These are phyloP conservation scores for Odobenus rosmarus DNA, from an alignment of 2,113 vertebrate genomes.

Conservation along the genomic window DNA sequence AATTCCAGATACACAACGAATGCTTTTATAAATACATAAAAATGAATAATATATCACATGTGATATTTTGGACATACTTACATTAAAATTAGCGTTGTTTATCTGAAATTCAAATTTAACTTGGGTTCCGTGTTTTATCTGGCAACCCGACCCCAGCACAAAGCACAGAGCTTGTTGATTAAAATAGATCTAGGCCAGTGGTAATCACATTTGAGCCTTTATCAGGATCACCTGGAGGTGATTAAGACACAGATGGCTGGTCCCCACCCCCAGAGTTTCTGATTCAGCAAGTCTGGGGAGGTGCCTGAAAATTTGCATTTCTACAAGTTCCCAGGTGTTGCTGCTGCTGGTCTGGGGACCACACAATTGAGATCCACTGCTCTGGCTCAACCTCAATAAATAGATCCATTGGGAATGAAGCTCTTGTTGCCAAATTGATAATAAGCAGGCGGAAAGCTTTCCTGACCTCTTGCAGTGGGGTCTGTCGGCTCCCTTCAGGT, in stretches of 20 bases:
- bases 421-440: not conserved
- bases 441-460: not conserved
- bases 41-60: not conserved
- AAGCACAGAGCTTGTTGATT: constrained; percentile 11
- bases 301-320: constrained; percentile 37
- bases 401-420: not conserved
- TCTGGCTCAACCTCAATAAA: not conserved
- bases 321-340: not conserved
- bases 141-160: not conserved
- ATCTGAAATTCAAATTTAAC: constrained; percentile 52
- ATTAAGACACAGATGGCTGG: not conserved
- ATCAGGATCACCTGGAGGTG: constrained; percentile 54
- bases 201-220: not conserved
- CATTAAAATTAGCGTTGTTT: constrained; percentile 18
- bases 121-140: not conserved
- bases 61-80: constrained; percentile 36
- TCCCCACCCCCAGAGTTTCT: constrained; percentile 25
- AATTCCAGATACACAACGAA: constrained; percentile 1
- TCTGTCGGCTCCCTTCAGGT: not conserved
- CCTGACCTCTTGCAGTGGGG: not conserved
- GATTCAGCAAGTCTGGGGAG: constrained; percentile 15
- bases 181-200: constrained; percentile 32
- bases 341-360: not conserved
- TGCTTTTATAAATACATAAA: not conserved
- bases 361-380: not conserved